Percentiles rank a stretch among this genome's conserved stretches.
phyloP scores from a whole-genome alignment of 2,888 invertebrate species.

The Sinodicranocentrus sp. region DNA sequence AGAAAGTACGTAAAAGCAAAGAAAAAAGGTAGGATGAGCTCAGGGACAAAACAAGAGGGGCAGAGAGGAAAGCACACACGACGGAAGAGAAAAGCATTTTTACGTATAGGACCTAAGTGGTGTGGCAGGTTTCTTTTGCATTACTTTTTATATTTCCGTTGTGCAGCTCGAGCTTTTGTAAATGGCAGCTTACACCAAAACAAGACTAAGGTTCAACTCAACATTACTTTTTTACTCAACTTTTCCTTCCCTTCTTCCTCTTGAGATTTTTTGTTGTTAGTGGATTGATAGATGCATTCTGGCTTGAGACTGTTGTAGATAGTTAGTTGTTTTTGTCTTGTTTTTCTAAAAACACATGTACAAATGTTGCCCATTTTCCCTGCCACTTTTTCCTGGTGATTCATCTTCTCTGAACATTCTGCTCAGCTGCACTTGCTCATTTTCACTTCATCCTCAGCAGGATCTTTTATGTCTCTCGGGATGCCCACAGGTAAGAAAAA shows the following conservation, averaged over 20 bases:
- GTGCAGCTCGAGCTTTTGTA: constrained; percentile 4
- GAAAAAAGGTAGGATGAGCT: constrained; percentile 44
- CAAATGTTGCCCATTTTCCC: constrained; percentile 42
- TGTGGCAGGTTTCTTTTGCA: too few relatives aligned
- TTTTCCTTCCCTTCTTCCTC: constrained; percentile 48
- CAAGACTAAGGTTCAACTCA: constrained; percentile 28
- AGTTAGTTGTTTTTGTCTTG: not conserved
- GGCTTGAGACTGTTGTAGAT: not conserved
- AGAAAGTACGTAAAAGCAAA: constrained; percentile 43
- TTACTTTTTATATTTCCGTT: too few relatives aligned
- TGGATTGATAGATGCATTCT: constrained; percentile 13
- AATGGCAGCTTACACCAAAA: constrained; percentile 36
- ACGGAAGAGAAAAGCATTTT: too few relatives aligned
- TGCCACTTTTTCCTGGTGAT: constrained; percentile 57
- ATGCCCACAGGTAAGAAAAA: constrained; percentile 65
- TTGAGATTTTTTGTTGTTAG: constrained; percentile 52
- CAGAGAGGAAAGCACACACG: constrained; percentile 32
- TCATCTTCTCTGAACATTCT: constrained; percentile 65
- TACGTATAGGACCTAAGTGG: too few relatives aligned
- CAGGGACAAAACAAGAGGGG: constrained; percentile 41
- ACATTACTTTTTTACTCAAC: constrained; percentile 42
- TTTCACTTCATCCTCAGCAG: constrained; percentile 68
- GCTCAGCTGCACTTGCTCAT: constrained; percentile 70
- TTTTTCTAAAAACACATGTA: constrained; percentile 12
- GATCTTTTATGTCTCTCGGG: constrained; percentile 65